A percentile compares a stretch with the other conserved stretches of the same genome.
These are phyloP conservation scores for Drosophila pseudotalamancana DNA, from an alignment of 2,888 invertebrate species.

Conservation along the genomic window DNA sequence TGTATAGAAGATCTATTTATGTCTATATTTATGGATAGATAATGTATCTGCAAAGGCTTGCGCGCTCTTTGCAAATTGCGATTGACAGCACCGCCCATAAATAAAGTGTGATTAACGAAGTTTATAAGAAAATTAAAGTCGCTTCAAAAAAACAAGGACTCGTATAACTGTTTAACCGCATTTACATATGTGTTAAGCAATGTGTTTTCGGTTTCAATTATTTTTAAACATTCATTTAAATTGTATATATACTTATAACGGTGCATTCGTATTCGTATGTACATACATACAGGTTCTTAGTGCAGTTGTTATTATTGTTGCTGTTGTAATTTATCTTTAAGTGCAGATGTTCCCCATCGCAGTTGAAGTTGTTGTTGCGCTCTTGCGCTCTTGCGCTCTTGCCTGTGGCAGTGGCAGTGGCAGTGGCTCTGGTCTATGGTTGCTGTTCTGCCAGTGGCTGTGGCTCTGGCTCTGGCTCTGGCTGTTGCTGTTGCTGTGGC, in stretches of 20 bases:
- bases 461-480: slow-evolving; percentile 22
- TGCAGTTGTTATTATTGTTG: slow-evolving; percentile 37
- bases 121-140: slow-evolving; percentile 13
- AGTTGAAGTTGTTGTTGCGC: slow-evolving; percentile 28
- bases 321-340: slow-evolving; percentile 21
- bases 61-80: slow-evolving; percentile 53
- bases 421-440: slow-evolving; percentile 12
- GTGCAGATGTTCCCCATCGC: slow-evolving; percentile 38
- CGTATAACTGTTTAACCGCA: slow-evolving; percentile 1
- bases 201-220: neutral
- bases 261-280: slow-evolving; percentile 42
- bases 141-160: neutral
- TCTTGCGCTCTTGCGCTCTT: too few species aligned
- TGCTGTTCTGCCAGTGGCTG: slow-evolving; percentile 24
- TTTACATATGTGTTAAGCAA: neutral
- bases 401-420: slow-evolving; percentile 4
- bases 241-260: slow-evolving; percentile 31
- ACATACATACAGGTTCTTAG: slow-evolving; percentile 50
- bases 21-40: slow-evolving; percentile 11
- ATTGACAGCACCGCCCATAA: slow-evolving; percentile 47
- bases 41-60: slow-evolving; percentile 23
- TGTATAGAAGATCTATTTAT: slow-evolving; percentile 32
- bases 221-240: neutral
- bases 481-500: slow-evolving; percentile 26
- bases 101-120: slow-evolving; percentile 1